A percentile compares a stretch with the other conserved stretches of the same genome.
Evolutionary conservation across 2,113 vertebrate species (phyloP).

Genomic region (Trogon melanurus): DNA sequence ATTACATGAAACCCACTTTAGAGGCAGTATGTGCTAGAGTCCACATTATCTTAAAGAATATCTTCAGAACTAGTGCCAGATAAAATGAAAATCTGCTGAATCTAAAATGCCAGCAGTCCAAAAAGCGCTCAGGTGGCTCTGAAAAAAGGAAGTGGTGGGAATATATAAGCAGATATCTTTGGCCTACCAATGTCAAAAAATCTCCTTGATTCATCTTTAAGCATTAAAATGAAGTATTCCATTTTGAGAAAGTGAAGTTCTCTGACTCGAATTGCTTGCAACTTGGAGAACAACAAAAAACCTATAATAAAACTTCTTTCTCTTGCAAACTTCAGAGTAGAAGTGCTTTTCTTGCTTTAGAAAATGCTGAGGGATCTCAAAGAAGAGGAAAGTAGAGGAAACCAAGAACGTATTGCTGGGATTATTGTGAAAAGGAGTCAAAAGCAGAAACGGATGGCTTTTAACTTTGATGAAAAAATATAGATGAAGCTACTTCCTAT

Average conservation of each 20-base stretch:
- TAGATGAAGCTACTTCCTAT: background rate
- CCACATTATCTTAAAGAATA: background rate
- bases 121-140: background rate
- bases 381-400: background rate
- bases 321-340: background rate
- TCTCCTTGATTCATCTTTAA: background rate
- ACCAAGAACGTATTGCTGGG: background rate
- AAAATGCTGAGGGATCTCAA: background rate
- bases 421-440: background rate
- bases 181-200: background rate
- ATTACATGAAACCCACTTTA: slow-evolving; percentile 21
- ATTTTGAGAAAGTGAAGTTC: background rate
- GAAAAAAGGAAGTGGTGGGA: background rate
- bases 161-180: background rate
- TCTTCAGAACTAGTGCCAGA: slow-evolving; percentile 23
- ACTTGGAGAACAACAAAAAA: background rate
- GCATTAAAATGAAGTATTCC: background rate
- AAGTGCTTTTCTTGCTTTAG: background rate
- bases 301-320: background rate
- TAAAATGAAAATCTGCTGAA: slow-evolving; percentile 16
- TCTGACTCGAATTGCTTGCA: background rate
- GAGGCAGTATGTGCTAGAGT: background rate
- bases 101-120: background rate
- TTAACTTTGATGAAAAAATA: background rate
- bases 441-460: background rate